Conservation (phyloP, 2,113 vertebrate genomes). For the Anseranas semipalmata region DNA sequence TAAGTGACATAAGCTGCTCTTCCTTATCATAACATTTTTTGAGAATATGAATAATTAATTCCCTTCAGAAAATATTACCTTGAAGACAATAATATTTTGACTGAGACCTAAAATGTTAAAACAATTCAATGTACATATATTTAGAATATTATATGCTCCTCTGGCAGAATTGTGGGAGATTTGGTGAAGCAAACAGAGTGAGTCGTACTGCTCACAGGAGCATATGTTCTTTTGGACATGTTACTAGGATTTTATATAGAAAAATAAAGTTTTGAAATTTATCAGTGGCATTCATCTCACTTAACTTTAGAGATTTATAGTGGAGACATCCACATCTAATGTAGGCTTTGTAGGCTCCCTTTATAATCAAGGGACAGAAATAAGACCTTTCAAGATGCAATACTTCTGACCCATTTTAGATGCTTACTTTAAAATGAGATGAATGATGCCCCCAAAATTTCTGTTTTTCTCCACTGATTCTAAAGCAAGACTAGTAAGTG, state of each 20-base stretch:
- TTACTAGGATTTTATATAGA: not conserved
- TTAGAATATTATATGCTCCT: not conserved
- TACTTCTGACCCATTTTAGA: not conserved
- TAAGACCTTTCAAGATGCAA: not conserved
- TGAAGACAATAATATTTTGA: constrained; percentile 10
- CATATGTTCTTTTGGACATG: not conserved
- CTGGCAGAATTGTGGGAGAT: not conserved
- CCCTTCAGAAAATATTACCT: constrained; percentile 24
- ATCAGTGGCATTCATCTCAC: not conserved
- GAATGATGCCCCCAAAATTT: not conserved
- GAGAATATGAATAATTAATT: constrained; percentile 47
- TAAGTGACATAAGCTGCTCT: constrained; percentile 22
- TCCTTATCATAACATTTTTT: constrained; percentile 17
- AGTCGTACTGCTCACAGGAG: not conserved
- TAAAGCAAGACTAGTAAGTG: not conserved
- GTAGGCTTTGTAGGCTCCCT: not conserved
- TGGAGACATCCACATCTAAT: not conserved
- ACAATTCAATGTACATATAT: not conserved
- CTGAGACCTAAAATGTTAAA: constrained; percentile 19
- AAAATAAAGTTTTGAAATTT: not conserved
- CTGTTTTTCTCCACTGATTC: not conserved
- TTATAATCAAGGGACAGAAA: not conserved
- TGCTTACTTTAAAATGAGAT: not conserved
- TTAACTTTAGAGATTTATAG: not conserved
- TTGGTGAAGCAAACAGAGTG: not conserved